Base-by-base conservation (phyloP, 2,888 invertebrate genomes). In the Stegana nigrithorax region DNA sequence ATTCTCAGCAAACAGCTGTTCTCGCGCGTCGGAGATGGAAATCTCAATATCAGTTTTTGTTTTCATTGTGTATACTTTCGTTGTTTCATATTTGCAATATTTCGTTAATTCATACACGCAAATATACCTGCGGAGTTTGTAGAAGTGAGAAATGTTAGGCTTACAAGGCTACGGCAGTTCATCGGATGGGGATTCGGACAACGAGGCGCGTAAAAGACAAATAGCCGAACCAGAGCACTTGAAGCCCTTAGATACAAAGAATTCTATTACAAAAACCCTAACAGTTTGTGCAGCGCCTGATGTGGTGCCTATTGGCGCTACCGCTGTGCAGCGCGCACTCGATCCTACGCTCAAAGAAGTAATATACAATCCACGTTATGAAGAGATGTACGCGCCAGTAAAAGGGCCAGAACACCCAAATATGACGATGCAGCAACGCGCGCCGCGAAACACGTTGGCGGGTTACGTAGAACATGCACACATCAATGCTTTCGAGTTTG, bases 401-500 rank as follows among this genome's bases (percentile, higher is more conserved):
- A 90, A 93, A 53, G 98, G 98, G 0, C 98, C 98, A 0, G 91
- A 91, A 72, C 97, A 98, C 87, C 98, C 98, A 0, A 95, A 93
- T 81, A 92, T 94, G 85, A 96, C 97, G 0, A 91, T 93, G 79
- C 96, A 97, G 80, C 93, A 96, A 87, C 90, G 89, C 68, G 94
- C 97, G 0, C 88, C 89, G 5, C 92, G 95, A 81, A 99, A 99
- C 83, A 97, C 93, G 75, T 87, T 98, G 10, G 92, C 98, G 0
- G 99, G 99, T 1, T 97, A 90, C 86, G 94, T 97, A 0, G 99
- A 99, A 82, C 91, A 93, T 68, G 97, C 98, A 0, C 96, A 98
- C 84, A 91, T 99, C 56, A 98, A 94, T 86, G 94, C 95, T 74
- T 99, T 99, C 85, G 95, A 97, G 78, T 98, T 98, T 89, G 98